Base-by-base conservation (phyloP, 2,113 vertebrate genomes). In the Ginglymostoma cirratum region DNA sequence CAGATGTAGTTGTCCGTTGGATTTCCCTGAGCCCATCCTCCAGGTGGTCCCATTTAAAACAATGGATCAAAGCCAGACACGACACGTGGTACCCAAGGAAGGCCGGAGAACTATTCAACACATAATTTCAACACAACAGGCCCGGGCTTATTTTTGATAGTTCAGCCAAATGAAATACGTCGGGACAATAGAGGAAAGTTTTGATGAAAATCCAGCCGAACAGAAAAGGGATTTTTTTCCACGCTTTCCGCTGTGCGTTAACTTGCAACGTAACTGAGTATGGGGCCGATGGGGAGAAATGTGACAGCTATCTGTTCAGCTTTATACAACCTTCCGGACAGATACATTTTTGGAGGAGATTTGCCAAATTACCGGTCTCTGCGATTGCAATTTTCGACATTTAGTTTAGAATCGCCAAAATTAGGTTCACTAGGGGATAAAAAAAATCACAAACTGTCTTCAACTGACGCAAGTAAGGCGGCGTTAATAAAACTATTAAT, bases 11-110 rank as follows among this genome's bases (percentile, higher is more conserved):
- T 52, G 48, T 72, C 66, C 27, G 67, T 30, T 76, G 14, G 67
- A 94, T 94, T 94, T 94, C 65, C 92, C 27, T 70, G 65, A 94
- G 69, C 65, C 19, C 45, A 95, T 76, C 67, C 24, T 72, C 94
- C 67, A 95, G 69, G 94, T 95, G 38, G 23, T 95, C 67, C 14
- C 21, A 76, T 72, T 95, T 70, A 95, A 61, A 72, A 95, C 67
- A 95, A 95, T 95, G 94, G 94, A 72, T 95, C 38, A 95, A 95
- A 72, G 67, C 69, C 45, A 48, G 27, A 52, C 38, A 95, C 38
- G 72, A 95, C 94, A 95, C 94, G 69, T 76, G 94, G 94, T 72
- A 52, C 27, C 65, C 45, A 42, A 6, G 93, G 65, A 61, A 67
- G 17, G 42, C 67, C 70, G 5, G 42, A 76, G 48, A 52, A 94